Evolutionary conservation across 2,888 invertebrate genomes (phyloP).

Genomic region (Catocala fraxini): DNA sequence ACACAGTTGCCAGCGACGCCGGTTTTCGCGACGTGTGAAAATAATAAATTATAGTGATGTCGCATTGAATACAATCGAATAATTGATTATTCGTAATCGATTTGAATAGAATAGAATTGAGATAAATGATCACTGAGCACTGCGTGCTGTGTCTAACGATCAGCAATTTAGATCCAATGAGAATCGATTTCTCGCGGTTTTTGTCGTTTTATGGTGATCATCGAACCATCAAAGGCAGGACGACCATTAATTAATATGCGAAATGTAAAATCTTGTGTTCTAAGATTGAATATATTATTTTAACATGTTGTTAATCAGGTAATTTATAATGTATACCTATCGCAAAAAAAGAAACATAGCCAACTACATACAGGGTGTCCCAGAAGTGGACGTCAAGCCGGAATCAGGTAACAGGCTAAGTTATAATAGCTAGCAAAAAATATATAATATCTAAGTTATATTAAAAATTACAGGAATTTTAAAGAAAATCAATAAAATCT

Average conservation of each 20-base stretch:
- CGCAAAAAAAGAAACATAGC: too few relatives aligned
- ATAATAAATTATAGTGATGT: slow-evolving; percentile 29
- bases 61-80: slow-evolving; percentile 24
- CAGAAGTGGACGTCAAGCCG: too few relatives aligned
- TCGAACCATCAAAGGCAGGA: slow-evolving; percentile 2
- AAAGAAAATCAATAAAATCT: too few relatives aligned
- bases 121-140: slow-evolving; percentile 21
- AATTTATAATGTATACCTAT: too few relatives aligned
- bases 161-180: slow-evolving; percentile 28
- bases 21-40: slow-evolving; percentile 27
- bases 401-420: too few relatives aligned
- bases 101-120: slow-evolving; percentile 29
- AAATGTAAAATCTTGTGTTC: not conserved
- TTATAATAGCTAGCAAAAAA: too few relatives aligned
- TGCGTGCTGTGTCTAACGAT: slow-evolving; percentile 36
- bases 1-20: too few relatives aligned
- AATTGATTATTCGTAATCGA: slow-evolving; percentile 33
- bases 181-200: slow-evolving; percentile 39
- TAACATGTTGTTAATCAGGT: too few relatives aligned
- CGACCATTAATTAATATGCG: slow-evolving; percentile 6
- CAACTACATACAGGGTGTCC: too few relatives aligned
- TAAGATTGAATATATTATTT: not conserved
- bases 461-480: too few relatives aligned
- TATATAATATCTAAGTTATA: too few relatives aligned
- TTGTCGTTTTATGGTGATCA: slow-evolving; percentile 25